Evolutionary conservation across 2,797 vertebrate species (phyloP), one percentile per base, ranked within the genome.

Genomic region (Tympanoctomys barrerae): DNA sequence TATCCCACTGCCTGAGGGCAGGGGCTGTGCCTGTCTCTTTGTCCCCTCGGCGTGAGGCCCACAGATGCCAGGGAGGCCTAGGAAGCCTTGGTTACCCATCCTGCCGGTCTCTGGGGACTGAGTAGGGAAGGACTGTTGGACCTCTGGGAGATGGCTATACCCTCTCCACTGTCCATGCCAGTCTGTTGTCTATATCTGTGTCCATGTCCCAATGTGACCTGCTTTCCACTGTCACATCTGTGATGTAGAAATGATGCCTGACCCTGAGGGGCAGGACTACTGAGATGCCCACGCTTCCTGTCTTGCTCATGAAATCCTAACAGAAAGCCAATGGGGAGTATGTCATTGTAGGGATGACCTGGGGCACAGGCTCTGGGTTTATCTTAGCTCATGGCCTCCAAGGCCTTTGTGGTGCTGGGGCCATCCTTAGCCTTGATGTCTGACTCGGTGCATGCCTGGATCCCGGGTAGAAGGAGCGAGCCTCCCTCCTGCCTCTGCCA

Each of bases 31-130:
- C 83, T 31, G 5, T 24, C 33, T 82, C 42, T 46, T 68, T 28
- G 18, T 7, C 19, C 18, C 70, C 12, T 2, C 18, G 4, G 68
- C 0, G 4, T 18, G 49, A 9, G 8, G n/a, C n/a, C 4, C 9
- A 2, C 59, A 52, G 59, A 36, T 24, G 24, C 42, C 2, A 0
- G 1, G 2, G 52, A 4, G 13, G n/a, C 75, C 78, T 0, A 9
- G 33, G 31, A 36, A 46, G 54, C 26, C 33, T 73, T 73, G 42
- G 36, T 18, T 66, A 82, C 64, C 87, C 36, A 33, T 1, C 2
- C 22, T 7, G 7, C 59, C 12, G 0, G 1, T 49, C 70, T 49
- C 33, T 46, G 5, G 54, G 71, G 39, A 3, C 79, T 75, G 31
- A 39, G 46, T 11, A 2, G 36, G 84, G 26, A 24, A 22, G 31